A percentile compares a stretch with the other conserved stretches of the same genome.
These are phyloP conservation scores for Drosophila equinoxialis DNA, from an alignment of 1,140 invertebrate species.

Conservation along the genomic window DNA sequence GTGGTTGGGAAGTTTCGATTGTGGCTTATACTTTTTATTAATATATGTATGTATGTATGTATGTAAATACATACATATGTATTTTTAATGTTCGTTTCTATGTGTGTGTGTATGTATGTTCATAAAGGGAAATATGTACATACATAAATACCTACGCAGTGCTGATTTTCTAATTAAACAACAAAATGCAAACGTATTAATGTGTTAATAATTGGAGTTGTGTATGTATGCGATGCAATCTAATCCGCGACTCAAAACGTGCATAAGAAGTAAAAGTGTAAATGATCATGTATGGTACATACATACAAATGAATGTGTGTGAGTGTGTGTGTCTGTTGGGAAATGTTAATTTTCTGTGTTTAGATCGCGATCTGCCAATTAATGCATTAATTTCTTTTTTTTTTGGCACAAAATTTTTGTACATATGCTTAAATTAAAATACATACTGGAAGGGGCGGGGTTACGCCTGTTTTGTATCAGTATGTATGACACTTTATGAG, in stretches of 20 bases:
- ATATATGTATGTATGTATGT: neutral
- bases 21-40: neutral
- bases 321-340: neutral
- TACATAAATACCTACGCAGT: neutral
- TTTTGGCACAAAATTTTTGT: neutral
- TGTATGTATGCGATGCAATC: conserved; percentile 8
- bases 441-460: neutral
- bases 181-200: conserved; percentile 2
- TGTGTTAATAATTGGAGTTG: conserved; percentile 2
- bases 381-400: conserved; percentile 9
- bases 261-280: conserved; percentile 14
- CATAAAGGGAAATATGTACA: neutral
- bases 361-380: conserved; percentile 3
- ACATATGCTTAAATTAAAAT: neutral
- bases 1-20: neutral
- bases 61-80: neutral
- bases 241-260: conserved; percentile 8
- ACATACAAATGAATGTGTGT: neutral
- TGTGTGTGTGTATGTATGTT: neutral
- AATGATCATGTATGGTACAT: neutral
- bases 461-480: neutral
- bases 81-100: neutral
- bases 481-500: conserved; percentile 8
- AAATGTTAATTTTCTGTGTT: conserved; percentile 8
- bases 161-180: neutral